Percentiles rank a stretch among this genome's conserved stretches.
These are phyloP conservation scores for Ricordea florida DNA, from an alignment of 92 coral and sea anemone genomes.

Conservation along the genomic window DNA sequence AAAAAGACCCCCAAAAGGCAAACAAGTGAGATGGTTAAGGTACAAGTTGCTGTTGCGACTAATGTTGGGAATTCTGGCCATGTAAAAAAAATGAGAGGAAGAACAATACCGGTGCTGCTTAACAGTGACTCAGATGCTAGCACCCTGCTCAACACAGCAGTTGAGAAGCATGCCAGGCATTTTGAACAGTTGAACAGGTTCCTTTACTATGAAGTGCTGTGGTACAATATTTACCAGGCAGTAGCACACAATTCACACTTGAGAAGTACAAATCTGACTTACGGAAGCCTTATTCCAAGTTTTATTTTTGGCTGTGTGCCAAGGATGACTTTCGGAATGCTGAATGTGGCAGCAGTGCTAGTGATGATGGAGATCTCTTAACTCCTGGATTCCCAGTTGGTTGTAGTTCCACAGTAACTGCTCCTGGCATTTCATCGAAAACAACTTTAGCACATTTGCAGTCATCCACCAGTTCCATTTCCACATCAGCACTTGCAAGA, in stretches of 20 bases:
- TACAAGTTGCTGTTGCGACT: no score
- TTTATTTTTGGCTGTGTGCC: constrained; percentile 61
- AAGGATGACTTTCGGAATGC: constrained; percentile 48
- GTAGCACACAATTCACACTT: constrained; percentile 37
- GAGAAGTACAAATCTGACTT: constrained; percentile 53
- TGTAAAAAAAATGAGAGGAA: no score
- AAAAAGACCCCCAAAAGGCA: no score
- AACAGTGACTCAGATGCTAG: constrained; percentile 37
- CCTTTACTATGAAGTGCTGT: constrained; percentile 33
- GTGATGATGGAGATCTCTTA: no score
- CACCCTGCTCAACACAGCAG: constrained; percentile 26
- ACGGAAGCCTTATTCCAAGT: constrained; percentile 63
- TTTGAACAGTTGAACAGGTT: constrained; percentile 41
- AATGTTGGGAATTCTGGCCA: no score
- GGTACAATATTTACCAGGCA: constrained; percentile 56
- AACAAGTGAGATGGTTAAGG: no score
- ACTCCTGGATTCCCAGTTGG: no score
- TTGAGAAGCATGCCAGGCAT: constrained; percentile 56
- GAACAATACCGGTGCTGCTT: no score
- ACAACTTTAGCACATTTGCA: neutral
- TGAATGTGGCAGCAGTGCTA: neutral
- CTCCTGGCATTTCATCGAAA: neutral
- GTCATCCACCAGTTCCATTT: neutral
- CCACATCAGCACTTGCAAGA: no score
- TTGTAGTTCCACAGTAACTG: no score